Evolutionary conservation across 2,113 vertebrate species (phyloP).

Genomic region (Colaptes auratus): DNA sequence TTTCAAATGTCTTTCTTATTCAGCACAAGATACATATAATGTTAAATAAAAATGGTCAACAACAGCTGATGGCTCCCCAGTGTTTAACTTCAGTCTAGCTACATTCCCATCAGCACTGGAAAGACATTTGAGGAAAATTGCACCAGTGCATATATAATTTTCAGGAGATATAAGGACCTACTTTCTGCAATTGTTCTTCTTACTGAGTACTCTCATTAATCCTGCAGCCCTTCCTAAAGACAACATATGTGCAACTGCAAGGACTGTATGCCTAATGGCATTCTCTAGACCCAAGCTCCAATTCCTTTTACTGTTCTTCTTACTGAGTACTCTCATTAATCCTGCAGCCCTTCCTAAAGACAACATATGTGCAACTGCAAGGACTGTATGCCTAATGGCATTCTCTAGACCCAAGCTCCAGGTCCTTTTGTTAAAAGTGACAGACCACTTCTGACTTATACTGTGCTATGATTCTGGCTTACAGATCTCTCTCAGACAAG

Average conservation of each 20-base stretch:
- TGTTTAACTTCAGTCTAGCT: not conserved
- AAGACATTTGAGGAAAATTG: not conserved
- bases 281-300: not conserved
- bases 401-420: not conserved
- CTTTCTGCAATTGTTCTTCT: not conserved
- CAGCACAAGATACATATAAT: not conserved
- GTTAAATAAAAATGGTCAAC: not conserved
- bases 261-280: not conserved
- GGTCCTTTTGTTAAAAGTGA: not conserved
- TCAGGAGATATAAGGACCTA: not conserved
- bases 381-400: not conserved
- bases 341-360: not conserved
- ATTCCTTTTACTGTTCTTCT: not conserved
- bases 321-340: fast-evolving
- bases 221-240: not conserved
- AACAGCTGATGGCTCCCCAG: not conserved
- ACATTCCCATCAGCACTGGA: not conserved
- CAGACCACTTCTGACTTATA: not conserved
- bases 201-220: not conserved
- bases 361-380: not conserved
- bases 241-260: not conserved
- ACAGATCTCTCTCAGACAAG: not conserved
- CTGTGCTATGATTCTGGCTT: not conserved
- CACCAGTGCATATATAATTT: not conserved
- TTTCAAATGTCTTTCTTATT: not conserved